Percentiles rank a stretch among this genome's conserved stretches.
phyloP scores from a whole-genome alignment of 2,797 vertebrate genomes.

The Staurois parvus region DNA sequence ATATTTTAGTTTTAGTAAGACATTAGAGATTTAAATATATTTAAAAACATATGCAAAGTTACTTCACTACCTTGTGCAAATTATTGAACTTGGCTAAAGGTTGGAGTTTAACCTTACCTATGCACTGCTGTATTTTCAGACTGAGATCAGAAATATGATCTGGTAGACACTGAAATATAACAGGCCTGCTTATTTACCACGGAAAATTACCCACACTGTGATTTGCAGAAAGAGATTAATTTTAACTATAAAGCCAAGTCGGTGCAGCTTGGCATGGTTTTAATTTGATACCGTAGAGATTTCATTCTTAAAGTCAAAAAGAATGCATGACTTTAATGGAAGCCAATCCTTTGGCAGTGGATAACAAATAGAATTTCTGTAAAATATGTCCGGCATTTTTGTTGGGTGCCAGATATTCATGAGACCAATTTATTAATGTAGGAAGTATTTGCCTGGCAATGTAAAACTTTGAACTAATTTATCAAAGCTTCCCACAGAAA shows the following conservation, averaged over 20 bases:
- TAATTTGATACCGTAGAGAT: conserved; percentile 67
- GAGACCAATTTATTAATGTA: conserved; percentile 58
- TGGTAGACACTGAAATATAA: conserved; percentile 8
- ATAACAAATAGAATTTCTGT: conserved; percentile 65
- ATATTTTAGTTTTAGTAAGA: background rate
- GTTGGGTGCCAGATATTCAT: conserved; percentile 67
- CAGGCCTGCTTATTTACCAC: conserved; percentile 3
- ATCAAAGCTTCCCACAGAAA: conserved; percentile 28
- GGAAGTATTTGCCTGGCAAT: background rate
- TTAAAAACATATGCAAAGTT: background rate
- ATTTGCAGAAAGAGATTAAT: conserved; percentile 13
- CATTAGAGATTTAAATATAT: background rate
- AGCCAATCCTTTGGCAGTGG: conserved; percentile 71
- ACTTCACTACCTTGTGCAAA: background rate
- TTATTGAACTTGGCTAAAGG: background rate
- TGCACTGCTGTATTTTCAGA: background rate
- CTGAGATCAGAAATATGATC: background rate
- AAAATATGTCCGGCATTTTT: conserved; percentile 69
- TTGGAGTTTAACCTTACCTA: background rate
- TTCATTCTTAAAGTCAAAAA: conserved; percentile 71
- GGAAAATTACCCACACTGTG: conserved; percentile 20
- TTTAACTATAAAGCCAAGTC: conserved; percentile 6
- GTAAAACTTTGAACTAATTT: conserved; percentile 27
- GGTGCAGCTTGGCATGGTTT: conserved; percentile 56
- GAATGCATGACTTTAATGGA: conserved; percentile 70